phyloP scores from a whole-genome alignment of 2,113 vertebrate species.

The Ciconia boyciana region DNA sequence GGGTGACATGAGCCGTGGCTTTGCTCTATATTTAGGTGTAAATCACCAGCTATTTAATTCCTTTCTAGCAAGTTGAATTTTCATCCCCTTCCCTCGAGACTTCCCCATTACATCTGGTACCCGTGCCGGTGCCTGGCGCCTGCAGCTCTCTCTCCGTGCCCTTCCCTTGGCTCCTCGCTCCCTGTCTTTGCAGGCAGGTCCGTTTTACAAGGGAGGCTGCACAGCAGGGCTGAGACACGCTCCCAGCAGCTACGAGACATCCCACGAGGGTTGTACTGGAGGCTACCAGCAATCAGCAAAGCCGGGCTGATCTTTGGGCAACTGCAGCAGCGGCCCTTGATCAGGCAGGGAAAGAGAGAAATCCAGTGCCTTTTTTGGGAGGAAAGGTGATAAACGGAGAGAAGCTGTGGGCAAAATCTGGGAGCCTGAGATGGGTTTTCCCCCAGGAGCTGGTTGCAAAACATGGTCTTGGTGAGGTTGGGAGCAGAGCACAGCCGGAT shows the following conservation, averaged over 20 bases:
- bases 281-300: background rate
- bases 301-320: background rate
- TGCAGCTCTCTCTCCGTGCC: background rate
- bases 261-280: background rate
- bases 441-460: background rate
- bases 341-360: fast-evolving
- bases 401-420: background rate
- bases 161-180: background rate
- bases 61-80: background rate
- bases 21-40: constrained; percentile 8
- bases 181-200: background rate
- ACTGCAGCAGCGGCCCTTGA: background rate
- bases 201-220: background rate
- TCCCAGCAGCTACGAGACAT: background rate
- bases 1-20: background rate
- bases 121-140: fast-evolving
- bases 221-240: fast-evolving
- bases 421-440: background rate
- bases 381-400: background rate
- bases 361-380: fast-evolving
- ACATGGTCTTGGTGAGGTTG: fast-evolving
- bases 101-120: background rate
- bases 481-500: background rate
- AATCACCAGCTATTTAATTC: constrained; percentile 38
- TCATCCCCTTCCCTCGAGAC: background rate